phyloP scores from a whole-genome alignment of 2,888 invertebrate genomes.

The Abrostola triplasia region DNA sequence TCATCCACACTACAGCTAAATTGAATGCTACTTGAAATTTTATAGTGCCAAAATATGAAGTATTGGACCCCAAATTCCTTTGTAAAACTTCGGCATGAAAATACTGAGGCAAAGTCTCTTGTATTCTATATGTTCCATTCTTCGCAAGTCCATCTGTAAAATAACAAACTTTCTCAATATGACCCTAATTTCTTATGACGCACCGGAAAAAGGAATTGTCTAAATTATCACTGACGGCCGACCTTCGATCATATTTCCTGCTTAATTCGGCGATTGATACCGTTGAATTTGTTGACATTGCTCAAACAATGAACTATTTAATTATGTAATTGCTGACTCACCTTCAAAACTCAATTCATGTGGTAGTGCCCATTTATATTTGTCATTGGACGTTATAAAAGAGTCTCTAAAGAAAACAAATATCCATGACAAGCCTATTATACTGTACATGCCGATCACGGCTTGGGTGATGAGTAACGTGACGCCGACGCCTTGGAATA shows the following conservation, averaged over 20 bases:
- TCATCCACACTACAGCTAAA: conserved; percentile 96
- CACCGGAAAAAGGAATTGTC: conserved; percentile 62
- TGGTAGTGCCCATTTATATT: conserved; percentile 94
- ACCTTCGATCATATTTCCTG: conserved; percentile 68
- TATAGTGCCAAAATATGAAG: conserved; percentile 88
- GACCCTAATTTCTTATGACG: conserved; percentile 35
- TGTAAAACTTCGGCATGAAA: conserved; percentile 95
- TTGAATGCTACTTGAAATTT: conserved; percentile 97
- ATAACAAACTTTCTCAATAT: conserved; percentile 37
- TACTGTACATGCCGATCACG: conserved; percentile 95
- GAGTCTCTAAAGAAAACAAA: conserved; percentile 96
- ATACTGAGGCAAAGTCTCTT: conserved; percentile 95
- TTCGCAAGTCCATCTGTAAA: conserved; percentile 69
- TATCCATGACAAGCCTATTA: conserved; percentile 96
- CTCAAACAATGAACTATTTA: conserved; percentile 55
- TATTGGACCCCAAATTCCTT: conserved; percentile 73
- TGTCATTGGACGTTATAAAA: conserved; percentile 93
- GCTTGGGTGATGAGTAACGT: conserved; percentile 94
- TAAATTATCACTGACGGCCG: conserved; percentile 58
- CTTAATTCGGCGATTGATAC: conserved; percentile 60
- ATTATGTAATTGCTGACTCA: conserved; percentile 61
- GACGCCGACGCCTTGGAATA: conserved; percentile 96
- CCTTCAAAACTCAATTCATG: conserved; percentile 91
- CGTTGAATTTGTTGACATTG: conserved; percentile 59
- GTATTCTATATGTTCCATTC: conserved; percentile 78